These are phyloP conservation scores for Scylla paramamosain DNA, from an alignment of 1,140 invertebrate genomes.

Conservation along the genomic window DNA sequence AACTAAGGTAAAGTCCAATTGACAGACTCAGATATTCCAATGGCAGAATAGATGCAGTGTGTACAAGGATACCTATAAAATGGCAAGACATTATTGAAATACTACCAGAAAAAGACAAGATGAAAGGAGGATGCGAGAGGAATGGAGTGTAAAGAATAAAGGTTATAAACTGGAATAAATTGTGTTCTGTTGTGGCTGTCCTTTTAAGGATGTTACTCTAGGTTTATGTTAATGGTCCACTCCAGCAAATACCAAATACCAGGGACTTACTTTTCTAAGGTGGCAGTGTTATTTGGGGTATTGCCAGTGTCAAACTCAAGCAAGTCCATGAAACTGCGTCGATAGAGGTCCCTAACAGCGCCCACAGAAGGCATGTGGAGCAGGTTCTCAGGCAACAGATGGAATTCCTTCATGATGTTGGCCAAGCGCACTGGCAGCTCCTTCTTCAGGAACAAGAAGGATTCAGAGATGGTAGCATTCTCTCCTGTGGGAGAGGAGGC, in stretches of 20 bases:
- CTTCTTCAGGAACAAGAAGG: constrained; percentile 95
- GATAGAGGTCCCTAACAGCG: constrained; percentile 94
- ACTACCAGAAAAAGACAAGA: too few species aligned
- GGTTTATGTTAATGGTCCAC: too few species aligned
- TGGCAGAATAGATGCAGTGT: too few species aligned
- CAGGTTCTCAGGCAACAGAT: constrained; percentile 93
- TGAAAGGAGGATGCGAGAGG: too few species aligned
- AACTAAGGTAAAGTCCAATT: too few species aligned
- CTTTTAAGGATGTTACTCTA: too few species aligned
- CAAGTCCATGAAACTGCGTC: constrained; percentile 95
- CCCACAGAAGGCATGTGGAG: constrained; percentile 93
- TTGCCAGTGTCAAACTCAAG: constrained; percentile 91
- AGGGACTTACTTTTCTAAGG: constrained; percentile 84
- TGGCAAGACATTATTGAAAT: too few species aligned
- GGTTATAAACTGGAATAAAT: too few species aligned
- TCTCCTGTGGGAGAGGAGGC: constrained; percentile 86
- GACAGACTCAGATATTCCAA: too few species aligned
- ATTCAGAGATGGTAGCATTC: constrained; percentile 93
- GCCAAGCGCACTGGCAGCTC: constrained; percentile 96
- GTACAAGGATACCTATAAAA: too few species aligned
- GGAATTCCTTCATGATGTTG: constrained; percentile 99
- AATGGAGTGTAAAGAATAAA: too few species aligned
- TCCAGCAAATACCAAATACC: not conserved
- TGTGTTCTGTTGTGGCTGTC: too few species aligned
- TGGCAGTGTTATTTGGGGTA: constrained; percentile 84